A percentile compares a stretch with the other conserved stretches of the same genome.
phyloP scores from a whole-genome alignment of 2,797 vertebrate genomes.

The Peromyscus aztecus region DNA sequence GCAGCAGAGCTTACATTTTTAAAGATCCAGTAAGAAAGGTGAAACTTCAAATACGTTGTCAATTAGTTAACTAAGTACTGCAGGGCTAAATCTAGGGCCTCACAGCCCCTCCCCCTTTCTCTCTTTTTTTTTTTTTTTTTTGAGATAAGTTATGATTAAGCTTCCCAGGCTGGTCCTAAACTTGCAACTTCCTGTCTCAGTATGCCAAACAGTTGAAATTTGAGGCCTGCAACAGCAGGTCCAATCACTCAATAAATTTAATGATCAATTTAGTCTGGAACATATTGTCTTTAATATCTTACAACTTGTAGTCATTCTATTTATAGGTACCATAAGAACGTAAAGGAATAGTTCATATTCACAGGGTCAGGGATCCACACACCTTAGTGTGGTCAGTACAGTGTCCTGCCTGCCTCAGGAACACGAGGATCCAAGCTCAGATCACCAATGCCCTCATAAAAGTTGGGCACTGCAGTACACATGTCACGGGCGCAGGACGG shows the following conservation, averaged over 20 bases:
- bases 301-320: slow-evolving; percentile 28
- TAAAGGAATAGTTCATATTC: slow-evolving; percentile 18
- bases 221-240: not conserved
- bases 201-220: not conserved
- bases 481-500: too few species aligned
- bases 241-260: slow-evolving; percentile 10
- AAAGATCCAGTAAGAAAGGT: slow-evolving; percentile 57
- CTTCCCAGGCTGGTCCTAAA: not conserved
- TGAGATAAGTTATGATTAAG: not conserved
- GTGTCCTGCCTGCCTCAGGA: not conserved
- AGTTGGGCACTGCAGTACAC: not conserved
- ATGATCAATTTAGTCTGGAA: slow-evolving; percentile 19
- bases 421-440: not conserved
- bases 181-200: not conserved
- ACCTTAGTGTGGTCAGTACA: not conserved
- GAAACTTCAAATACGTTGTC: slow-evolving; percentile 50
- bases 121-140: not conserved
- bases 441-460: not conserved
- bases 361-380: not conserved
- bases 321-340: not conserved
- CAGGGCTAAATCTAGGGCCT: not conserved
- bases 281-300: slow-evolving; percentile 53
- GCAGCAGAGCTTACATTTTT: not conserved
- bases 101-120: not conserved
- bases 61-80: not conserved